Percentiles rank a stretch among this genome's conserved stretches.
phyloP scores from a whole-genome alignment of 2,888 invertebrate species.

The Strigamia crassipes region DNA sequence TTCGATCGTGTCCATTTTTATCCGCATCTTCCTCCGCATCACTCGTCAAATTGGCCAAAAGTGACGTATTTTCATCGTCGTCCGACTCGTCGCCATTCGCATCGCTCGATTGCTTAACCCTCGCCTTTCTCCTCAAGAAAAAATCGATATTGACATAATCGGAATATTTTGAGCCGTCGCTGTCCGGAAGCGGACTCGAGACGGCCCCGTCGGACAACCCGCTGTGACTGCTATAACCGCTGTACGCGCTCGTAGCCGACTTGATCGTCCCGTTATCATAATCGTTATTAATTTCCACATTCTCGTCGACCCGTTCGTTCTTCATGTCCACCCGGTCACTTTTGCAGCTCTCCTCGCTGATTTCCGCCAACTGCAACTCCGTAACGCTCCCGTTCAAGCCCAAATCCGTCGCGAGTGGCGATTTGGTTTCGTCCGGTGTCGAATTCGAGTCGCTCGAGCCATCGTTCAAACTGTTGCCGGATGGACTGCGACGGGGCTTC shows the following conservation, averaged over 20 bases:
- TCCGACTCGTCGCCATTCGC: conserved; percentile 58
- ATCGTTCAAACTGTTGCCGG: not conserved
- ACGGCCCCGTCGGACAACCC: conserved; percentile 50
- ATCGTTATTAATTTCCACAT: conserved; percentile 51
- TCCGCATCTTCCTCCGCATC: conserved; percentile 53
- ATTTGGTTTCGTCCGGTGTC: not conserved
- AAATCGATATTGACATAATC: conserved; percentile 93
- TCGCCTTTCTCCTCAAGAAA: conserved; percentile 74
- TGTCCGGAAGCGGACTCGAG: conserved; percentile 53
- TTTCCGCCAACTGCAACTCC: no score
- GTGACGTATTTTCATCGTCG: conserved; percentile 52
- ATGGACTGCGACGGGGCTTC: conserved; percentile 47
- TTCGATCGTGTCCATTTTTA: conserved; percentile 45
- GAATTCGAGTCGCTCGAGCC: not conserved
- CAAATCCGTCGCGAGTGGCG: not conserved
- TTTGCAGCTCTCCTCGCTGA: conserved; percentile 63
- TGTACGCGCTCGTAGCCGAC: conserved; percentile 54
- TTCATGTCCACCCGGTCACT: conserved; percentile 48
- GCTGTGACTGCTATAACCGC: conserved; percentile 50
- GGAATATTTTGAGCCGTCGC: conserved; percentile 62
- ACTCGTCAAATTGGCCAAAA: conserved; percentile 39
- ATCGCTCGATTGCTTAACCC: conserved; percentile 47
- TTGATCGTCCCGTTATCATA: conserved; percentile 52
- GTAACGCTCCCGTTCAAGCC: no score
- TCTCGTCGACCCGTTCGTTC: conserved; percentile 44